These are phyloP conservation scores for Brachypodius melanocephalos DNA, from an alignment of 2,113 vertebrate species.

Conservation along the genomic window DNA sequence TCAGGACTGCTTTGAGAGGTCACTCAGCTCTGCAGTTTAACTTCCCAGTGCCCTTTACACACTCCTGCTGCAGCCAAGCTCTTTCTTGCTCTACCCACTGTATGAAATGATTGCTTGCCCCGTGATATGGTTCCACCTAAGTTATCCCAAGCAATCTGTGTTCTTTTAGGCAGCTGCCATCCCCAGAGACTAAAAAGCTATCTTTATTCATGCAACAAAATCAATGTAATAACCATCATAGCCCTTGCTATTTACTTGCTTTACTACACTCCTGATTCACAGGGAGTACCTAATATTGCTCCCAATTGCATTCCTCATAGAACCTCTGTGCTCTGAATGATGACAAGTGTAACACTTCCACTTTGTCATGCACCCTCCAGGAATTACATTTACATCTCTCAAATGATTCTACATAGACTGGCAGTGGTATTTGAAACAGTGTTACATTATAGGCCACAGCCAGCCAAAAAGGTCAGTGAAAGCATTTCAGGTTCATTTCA, in stretches of 20 bases:
- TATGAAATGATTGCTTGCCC: background rate
- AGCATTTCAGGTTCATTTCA: background rate
- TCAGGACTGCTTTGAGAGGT: background rate
- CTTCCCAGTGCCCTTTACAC: background rate
- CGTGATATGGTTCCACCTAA: background rate
- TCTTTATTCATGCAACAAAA: background rate
- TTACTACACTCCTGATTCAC: background rate
- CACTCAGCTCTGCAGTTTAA: background rate
- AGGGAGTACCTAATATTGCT: background rate
- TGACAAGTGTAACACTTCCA: background rate
- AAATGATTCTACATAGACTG: background rate
- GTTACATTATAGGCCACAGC: background rate
- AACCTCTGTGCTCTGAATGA: background rate
- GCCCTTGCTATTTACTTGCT: background rate
- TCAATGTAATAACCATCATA: background rate
- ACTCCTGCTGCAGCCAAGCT: background rate
- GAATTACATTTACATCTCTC: background rate
- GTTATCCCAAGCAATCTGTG: background rate
- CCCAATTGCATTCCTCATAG: background rate
- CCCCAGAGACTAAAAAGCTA: background rate
- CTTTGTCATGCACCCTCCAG: background rate
- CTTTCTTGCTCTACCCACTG: background rate
- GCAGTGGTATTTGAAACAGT: background rate
- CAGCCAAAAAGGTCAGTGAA: background rate
- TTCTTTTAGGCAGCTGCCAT: background rate